Evolutionary conservation across 1,140 invertebrate genomes (phyloP), one percentile per base, ranked within the genome.

Genomic region (Ostrea edulis): DNA sequence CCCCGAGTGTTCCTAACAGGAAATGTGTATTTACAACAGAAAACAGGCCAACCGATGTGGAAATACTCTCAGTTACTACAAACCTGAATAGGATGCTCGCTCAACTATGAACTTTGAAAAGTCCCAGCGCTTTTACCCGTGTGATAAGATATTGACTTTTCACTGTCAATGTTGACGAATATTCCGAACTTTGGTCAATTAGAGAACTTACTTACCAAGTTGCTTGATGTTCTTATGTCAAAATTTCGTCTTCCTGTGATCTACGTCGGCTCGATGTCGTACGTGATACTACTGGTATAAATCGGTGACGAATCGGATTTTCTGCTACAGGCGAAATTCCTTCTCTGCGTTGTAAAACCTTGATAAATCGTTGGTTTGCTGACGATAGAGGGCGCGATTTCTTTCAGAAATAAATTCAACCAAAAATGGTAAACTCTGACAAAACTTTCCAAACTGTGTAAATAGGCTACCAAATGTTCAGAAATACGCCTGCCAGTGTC

Each of bases 271-370:
- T 71, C 17, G 68, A 71, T 35, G 68, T 71, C 68, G 55, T 62
- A n/a, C 35, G 58, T 14, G 58, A 62, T 62, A 62, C 58, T 14
- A 71, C 25, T 14, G 68, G 8, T 71, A 71, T 71, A 71, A 71
- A 71, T 71, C 68, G 68, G 68, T 29, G 68, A 35, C 68, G 68
- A 71, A 29, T 35, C 25, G 68, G 22, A 71, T 35, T 44, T 71
- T 71, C 68, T 71, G 68, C 68, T 71, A 71, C 68, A 71, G 68
- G 68, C 68, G 68, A 71, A 71, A 71, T 71, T 71, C 68, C 68
- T 71, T 71, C 29, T 71, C 68, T 25, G 68, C 68, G 68, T 71
- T 71, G 68, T 71, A 71, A 71, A 44, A 71, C 68, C 68, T 22
- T 71, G 68, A 71, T 71, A 71, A 71, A 71, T 71, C 12, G 22